Base-by-base conservation (phyloP, 2,888 invertebrate genomes). In the Fissipunctia ypsillon region DNA sequence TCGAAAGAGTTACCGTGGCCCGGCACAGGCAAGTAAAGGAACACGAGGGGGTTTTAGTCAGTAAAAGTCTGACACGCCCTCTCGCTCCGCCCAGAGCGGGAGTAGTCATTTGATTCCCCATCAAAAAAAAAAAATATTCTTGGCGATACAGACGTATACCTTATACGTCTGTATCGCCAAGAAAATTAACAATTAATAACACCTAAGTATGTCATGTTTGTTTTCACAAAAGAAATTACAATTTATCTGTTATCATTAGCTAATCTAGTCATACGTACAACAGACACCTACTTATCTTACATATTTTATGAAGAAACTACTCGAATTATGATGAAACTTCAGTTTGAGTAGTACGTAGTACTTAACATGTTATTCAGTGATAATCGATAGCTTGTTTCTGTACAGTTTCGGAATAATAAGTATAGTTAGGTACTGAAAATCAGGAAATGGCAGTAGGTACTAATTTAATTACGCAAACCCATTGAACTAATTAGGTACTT, bases 311-410 rank as follows among this genome's bases (percentile, higher is more conserved):
- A 76, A 59, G 78, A 71, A 81, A 73, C 14, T 52, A 52, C 41
- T 78, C 28, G 41, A 68, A 76, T 57, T 22, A 57, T 74, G 52
- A 50, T 78, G 69, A 73, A 78, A 78, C 57, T 31, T 35, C 56
- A 31, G 41, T 56, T 54, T 7, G n/a, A 45, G 28, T 61, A 9
- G 19, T 56, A 22, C 31, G 22, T 52, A 22, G 35, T 66, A 50
- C 45, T 38, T 35, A 43, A 54, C 57, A 59, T 25, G 41, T 38
- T 50, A 66, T 70, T 73, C 19, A n/a, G 52, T 38, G 25, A 50
- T 52, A 14, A 16, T 59, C n/a, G 19, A 54, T 65, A 12, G 9
- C 35, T 59, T 31, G 31, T 63, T 52, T 48, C 7, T 59, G 2
- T 52, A 35, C n/a, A 14, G 5, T 67, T 5, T 43, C 14, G 25